Evolutionary conservation across 2,888 invertebrate species (phyloP).

Genomic region (Temnothorax ravouxi): DNA sequence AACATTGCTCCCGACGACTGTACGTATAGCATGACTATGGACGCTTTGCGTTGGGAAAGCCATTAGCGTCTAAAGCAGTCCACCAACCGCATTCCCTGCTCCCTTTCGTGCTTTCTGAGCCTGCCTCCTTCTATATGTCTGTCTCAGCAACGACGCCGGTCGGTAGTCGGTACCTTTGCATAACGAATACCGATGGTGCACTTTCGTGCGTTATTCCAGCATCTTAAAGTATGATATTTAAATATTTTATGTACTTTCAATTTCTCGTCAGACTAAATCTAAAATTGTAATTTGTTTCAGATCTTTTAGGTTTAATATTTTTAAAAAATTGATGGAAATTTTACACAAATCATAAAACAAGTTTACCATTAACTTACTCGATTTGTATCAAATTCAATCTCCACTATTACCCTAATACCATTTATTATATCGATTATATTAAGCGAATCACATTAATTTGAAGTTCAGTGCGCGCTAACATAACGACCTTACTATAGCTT

Average conservation of each 20-base stretch:
- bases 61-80: slow-evolving; percentile 77
- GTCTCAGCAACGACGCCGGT: slow-evolving; percentile 55
- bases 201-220: slow-evolving; percentile 6
- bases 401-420: background rate
- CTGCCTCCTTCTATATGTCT: slow-evolving; percentile 51
- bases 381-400: slow-evolving; percentile 28
- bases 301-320: background rate
- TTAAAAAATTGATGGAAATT: background rate
- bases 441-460: slow-evolving; percentile 48
- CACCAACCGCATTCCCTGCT: slow-evolving; percentile 61
- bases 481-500: slow-evolving; percentile 35
- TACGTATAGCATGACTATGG: slow-evolving; percentile 58
- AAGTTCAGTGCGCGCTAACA: slow-evolving; percentile 30
- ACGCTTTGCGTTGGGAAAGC: slow-evolving; percentile 74
- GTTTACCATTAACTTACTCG: background rate
- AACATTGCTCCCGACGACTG: slow-evolving; percentile 67
- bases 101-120: slow-evolving; percentile 36
- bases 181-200: slow-evolving; percentile 59
- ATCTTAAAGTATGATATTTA: slow-evolving; percentile 7
- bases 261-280: background rate
- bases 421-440: slow-evolving; percentile 21
- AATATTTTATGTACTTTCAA: background rate
- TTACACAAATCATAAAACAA: background rate
- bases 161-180: slow-evolving; percentile 40
- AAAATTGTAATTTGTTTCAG: slow-evolving; percentile 4